Conservation (phyloP, 1,140 invertebrate genomes). For the Aphaenogaster ashmeadi region DNA sequence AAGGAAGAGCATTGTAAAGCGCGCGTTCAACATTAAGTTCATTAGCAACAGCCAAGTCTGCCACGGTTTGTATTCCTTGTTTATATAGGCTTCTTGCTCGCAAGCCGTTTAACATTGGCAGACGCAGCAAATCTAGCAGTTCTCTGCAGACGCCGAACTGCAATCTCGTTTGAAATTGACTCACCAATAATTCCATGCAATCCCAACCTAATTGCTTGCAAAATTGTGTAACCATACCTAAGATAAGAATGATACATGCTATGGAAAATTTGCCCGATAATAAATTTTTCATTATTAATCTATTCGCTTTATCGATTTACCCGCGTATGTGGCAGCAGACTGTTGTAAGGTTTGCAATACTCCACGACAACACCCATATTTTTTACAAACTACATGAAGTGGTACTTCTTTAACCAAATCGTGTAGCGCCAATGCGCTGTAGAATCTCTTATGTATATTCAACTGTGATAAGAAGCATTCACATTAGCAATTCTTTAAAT, state of each 20-base stretch:
- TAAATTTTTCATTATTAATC: slow-evolving; percentile 1
- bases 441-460: slow-evolving; percentile 92
- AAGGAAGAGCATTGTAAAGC: slow-evolving; percentile 93
- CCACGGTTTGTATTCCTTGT: slow-evolving; percentile 93
- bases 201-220: slow-evolving; percentile 97
- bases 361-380: slow-evolving; percentile 95
- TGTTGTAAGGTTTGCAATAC: slow-evolving; percentile 97
- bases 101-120: slow-evolving; percentile 94
- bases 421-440: slow-evolving; percentile 96
- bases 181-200: slow-evolving; percentile 95
- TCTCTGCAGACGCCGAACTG: slow-evolving; percentile 98
- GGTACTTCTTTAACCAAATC: slow-evolving; percentile 97
- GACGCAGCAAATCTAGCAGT: slow-evolving; percentile 95
- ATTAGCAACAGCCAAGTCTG: slow-evolving; percentile 92
- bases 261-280: slow-evolving; percentile 4
- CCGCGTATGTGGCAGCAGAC: slow-evolving; percentile 94
- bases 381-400: slow-evolving; percentile 92
- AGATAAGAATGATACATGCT: slow-evolving; percentile 40
- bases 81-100: slow-evolving; percentile 95
- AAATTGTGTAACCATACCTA: slow-evolving; percentile 97
- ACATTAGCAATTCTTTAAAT: not conserved
- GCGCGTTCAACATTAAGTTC: slow-evolving; percentile 91
- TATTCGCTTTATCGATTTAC: slow-evolving; percentile 27
- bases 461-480: slow-evolving; percentile 73
- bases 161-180: slow-evolving; percentile 97